These are phyloP conservation scores for Carabus problematicus DNA, from an alignment of 2,888 invertebrate genomes.

Conservation along the genomic window DNA sequence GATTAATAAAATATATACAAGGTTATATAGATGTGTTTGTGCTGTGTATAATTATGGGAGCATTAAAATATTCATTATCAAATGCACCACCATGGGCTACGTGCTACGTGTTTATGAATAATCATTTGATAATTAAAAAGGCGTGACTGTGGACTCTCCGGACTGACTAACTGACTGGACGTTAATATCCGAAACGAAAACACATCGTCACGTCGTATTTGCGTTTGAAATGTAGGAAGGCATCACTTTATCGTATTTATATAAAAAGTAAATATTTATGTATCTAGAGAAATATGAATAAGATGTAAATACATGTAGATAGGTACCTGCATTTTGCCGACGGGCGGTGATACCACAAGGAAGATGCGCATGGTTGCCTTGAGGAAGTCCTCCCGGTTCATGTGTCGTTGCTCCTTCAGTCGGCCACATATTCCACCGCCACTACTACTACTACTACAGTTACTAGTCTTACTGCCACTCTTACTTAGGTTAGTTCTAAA, in stretches of 20 bases:
- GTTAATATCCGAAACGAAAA: too few relatives aligned
- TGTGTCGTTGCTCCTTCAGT: conserved; percentile 49
- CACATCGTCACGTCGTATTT: too few relatives aligned
- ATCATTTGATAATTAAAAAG: conserved; percentile 16
- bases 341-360: conserved; percentile 74
- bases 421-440: conserved; percentile 47
- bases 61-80: conserved; percentile 13
- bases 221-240: too few relatives aligned
- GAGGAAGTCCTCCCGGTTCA: conserved; percentile 72
- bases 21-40: too few relatives aligned
- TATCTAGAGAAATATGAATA: too few relatives aligned
- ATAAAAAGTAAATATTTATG: too few relatives aligned
- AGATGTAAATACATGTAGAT: background rate
- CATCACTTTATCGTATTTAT: too few relatives aligned
- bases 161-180: too few relatives aligned
- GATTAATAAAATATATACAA: too few relatives aligned
- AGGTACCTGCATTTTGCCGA: conserved; percentile 65
- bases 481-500: conserved; percentile 49
- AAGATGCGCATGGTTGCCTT: conserved; percentile 78
- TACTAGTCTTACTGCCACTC: conserved; percentile 43
- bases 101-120: conserved; percentile 15
- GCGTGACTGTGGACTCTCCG: background rate
- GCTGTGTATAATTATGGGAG: too few relatives aligned
- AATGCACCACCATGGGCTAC: background rate
- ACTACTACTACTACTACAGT: conserved; percentile 42